These are phyloP conservation scores for Trypoxylon attenuatum DNA, from an alignment of 2,888 invertebrate genomes.

Conservation along the genomic window DNA sequence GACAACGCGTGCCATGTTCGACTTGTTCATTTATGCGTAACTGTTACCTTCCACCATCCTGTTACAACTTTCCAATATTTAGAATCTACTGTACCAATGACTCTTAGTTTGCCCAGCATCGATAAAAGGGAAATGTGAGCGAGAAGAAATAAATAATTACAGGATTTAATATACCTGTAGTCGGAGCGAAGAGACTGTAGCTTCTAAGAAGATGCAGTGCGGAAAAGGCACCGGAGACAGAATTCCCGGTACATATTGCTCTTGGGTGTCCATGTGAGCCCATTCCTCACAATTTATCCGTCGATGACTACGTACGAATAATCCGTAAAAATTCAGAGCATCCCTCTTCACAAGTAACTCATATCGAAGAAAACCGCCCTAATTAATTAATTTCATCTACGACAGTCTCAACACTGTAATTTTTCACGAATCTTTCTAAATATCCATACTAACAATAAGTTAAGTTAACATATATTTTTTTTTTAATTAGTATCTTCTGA, in stretches of 20 bases:
- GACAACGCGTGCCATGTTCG: constrained; percentile 3
- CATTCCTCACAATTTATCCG: constrained; percentile 38
- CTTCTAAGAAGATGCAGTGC: constrained; percentile 80
- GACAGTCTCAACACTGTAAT: no score
- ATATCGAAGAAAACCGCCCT: no score
- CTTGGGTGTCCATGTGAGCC: constrained; percentile 51
- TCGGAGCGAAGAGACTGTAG: constrained; percentile 81
- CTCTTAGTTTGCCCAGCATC: no score
- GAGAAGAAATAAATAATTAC: no score
- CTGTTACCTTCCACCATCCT: neutral
- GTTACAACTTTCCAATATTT: no score
- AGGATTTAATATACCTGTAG: constrained; percentile 79
- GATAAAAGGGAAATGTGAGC: no score
- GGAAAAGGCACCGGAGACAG: constrained; percentile 74
- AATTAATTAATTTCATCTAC: no score
- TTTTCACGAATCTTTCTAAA: neutral
- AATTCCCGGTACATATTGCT: constrained; percentile 62
- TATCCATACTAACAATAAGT: neutral
- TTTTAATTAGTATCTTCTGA: no score
- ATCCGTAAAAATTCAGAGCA: neutral
- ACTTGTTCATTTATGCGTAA: constrained; percentile 31
- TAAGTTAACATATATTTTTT: neutral
- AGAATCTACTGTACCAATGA: no score
- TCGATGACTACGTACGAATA: neutral
- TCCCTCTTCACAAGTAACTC: no score